phyloP scores from a whole-genome alignment of 2,797 vertebrate species.

The Ataeniobius toweri region DNA sequence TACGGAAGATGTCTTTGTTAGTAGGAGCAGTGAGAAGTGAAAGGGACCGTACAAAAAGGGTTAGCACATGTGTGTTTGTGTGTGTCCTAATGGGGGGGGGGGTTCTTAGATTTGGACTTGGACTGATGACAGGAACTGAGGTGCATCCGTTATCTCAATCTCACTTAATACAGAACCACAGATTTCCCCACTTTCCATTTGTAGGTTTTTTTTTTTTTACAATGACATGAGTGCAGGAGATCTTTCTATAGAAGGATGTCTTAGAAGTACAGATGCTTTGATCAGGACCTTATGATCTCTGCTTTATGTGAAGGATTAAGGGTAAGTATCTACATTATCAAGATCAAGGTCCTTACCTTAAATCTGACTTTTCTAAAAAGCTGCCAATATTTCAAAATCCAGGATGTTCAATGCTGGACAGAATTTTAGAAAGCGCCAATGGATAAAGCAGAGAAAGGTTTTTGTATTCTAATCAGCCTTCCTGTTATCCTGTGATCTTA shows the following conservation, averaged over 20 bases:
- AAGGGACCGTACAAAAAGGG: slow-evolving; percentile 44
- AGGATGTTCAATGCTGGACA: not conserved
- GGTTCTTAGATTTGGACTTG: slow-evolving; percentile 13
- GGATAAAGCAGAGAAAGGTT: not conserved
- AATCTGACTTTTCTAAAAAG: not conserved
- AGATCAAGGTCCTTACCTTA: not conserved
- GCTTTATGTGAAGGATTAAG: not conserved
- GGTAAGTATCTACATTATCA: not conserved
- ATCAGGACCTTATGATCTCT: too few relatives aligned
- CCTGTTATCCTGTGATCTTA: too few relatives aligned
- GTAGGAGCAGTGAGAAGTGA: slow-evolving; percentile 30
- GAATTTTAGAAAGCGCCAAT: not conserved
- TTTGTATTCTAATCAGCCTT: too few relatives aligned
- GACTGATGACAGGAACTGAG: slow-evolving; percentile 10
- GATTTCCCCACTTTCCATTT: not conserved
- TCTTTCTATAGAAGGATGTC: not conserved
- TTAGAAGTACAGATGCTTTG: not conserved
- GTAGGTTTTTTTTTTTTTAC: not conserved
- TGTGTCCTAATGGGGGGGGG: slow-evolving; percentile 11
- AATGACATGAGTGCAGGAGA: not conserved
- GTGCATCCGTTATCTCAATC: slow-evolving; percentile 9
- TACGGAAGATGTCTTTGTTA: slow-evolving; percentile 60
- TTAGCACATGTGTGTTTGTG: slow-evolving; percentile 11
- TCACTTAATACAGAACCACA: not conserved
- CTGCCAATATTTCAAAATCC: not conserved